Percentiles rank a stretch among this genome's conserved stretches.
phyloP scores from a whole-genome alignment of 2,113 vertebrate genomes.

The Formicarius rufipectus region DNA sequence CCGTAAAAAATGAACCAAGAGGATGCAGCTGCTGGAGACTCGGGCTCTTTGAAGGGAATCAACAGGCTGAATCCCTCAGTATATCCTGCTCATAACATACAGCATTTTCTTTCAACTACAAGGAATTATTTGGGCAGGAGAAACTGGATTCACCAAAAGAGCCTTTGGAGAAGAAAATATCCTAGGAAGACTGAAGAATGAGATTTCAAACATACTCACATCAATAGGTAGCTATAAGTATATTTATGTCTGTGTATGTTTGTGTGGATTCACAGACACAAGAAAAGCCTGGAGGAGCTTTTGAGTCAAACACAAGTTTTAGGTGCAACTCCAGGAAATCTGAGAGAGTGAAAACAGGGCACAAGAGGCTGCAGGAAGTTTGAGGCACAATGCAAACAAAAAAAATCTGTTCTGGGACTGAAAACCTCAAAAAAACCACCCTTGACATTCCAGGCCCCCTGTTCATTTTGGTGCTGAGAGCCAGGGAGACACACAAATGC shows the following conservation, averaged over 20 bases:
- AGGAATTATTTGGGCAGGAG: neutral
- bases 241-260: neutral
- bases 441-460: neutral
- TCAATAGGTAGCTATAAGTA: too few species aligned
- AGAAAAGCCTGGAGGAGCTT: neutral
- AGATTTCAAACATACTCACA: neutral
- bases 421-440: neutral
- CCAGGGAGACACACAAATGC: neutral
- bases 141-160: neutral
- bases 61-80: slow-evolving; percentile 13
- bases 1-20: slow-evolving; percentile 48
- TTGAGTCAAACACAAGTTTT: neutral
- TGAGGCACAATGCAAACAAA: neutral
- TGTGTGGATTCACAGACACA: neutral
- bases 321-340: neutral
- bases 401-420: neutral
- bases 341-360: neutral
- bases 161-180: neutral
- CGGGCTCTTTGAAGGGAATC: slow-evolving; percentile 31
- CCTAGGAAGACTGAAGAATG: neutral
- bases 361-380: neutral
- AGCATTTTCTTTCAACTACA: neutral
- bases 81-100: neutral
- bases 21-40: neutral
- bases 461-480: neutral